phyloP scores from a whole-genome alignment of 2,113 vertebrate genomes.

The Trogon melanurus region DNA sequence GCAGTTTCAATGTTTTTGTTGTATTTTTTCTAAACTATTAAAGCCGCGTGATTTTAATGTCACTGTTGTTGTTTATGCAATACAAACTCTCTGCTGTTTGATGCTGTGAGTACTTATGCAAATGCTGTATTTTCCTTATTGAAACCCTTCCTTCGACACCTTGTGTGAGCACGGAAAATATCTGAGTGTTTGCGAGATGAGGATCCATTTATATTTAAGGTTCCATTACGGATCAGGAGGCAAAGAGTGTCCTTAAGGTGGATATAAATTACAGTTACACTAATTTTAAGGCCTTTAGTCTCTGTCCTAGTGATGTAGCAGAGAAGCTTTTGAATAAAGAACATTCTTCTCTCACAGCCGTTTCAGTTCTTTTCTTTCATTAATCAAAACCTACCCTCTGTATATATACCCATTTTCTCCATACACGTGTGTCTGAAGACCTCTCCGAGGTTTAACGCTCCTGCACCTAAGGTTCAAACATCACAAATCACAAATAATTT shows the following conservation, averaged over 20 bases:
- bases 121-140: background rate
- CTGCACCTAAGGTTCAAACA: constrained; percentile 43
- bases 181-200: constrained; percentile 30
- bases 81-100: constrained; percentile 9
- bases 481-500: constrained; percentile 67
- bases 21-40: constrained; percentile 20
- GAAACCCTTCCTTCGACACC: constrained; percentile 42
- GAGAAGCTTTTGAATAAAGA: constrained; percentile 56
- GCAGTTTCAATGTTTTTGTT: constrained; percentile 43
- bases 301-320: constrained; percentile 17
- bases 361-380: constrained; percentile 36
- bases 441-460: constrained; percentile 39
- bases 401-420: background rate
- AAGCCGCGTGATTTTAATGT: constrained; percentile 11
- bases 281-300: constrained; percentile 53
- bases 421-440: background rate
- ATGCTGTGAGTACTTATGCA: constrained; percentile 38
- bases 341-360: constrained; percentile 42
- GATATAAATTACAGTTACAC: constrained; percentile 55
- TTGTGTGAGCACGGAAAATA: constrained; percentile 36
- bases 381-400: constrained; percentile 27
- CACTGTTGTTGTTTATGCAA: constrained; percentile 28
- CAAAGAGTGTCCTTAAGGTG: constrained; percentile 46
- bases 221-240: constrained; percentile 64
- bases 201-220: constrained; percentile 59